Evolutionary conservation across 2,888 invertebrate genomes (phyloP).

Genomic region (Oxytorus armatus): DNA sequence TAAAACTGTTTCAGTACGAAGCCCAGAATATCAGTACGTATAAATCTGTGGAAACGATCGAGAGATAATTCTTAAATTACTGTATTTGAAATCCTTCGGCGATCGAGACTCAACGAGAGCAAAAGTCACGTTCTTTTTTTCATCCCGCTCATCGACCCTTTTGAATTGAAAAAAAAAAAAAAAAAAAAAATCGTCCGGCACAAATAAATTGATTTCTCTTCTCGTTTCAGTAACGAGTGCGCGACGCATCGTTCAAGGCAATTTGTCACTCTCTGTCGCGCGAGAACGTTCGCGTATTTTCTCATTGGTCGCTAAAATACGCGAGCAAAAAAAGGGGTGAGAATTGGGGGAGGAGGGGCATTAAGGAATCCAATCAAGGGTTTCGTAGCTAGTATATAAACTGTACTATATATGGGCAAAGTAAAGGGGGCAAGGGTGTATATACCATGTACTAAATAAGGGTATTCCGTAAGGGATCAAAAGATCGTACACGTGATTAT

Average conservation of each 20-base stretch:
- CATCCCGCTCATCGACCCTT: too few relatives aligned
- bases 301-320: slow-evolving; percentile 22
- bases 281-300: slow-evolving; percentile 15
- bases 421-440: background rate
- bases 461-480: slow-evolving; percentile 53
- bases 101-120: background rate
- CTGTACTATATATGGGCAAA: slow-evolving; percentile 4
- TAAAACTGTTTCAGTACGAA: too few relatives aligned
- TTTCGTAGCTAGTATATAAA: slow-evolving; percentile 17
- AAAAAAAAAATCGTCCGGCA: too few relatives aligned
- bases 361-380: slow-evolving; percentile 66
- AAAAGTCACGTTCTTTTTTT: too few relatives aligned
- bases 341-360: slow-evolving; percentile 35
- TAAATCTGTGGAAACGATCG: too few relatives aligned
- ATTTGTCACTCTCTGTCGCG: slow-evolving; percentile 48
- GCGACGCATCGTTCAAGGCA: slow-evolving; percentile 28
- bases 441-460: slow-evolving; percentile 42
- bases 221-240: background rate
- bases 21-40: too few relatives aligned
- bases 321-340: slow-evolving; percentile 17
- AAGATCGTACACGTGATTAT: slow-evolving; percentile 61
- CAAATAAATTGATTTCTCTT: too few relatives aligned
- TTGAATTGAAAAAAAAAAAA: too few relatives aligned
- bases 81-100: background rate
- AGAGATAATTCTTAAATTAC: background rate